Percentiles rank a stretch among this genome's conserved stretches.
Evolutionary conservation across 1,140 invertebrate species (phyloP).

Genomic region (Gyrodactylus salaris): DNA sequence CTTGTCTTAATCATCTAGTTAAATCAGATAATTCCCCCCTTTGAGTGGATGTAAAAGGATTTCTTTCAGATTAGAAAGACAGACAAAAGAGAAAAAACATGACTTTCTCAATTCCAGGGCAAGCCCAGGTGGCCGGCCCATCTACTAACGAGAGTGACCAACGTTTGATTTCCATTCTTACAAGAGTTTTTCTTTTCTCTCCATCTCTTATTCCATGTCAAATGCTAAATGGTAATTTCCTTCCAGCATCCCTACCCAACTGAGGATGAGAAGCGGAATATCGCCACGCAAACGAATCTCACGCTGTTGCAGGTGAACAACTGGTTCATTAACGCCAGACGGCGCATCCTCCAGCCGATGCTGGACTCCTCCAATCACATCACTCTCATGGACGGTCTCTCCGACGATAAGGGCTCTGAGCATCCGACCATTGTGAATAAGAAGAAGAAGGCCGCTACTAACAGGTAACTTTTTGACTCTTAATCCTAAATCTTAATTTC

Average conservation of each 20-base stretch:
- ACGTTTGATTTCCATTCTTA: no score
- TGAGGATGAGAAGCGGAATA: constrained; percentile 55
- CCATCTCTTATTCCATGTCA: no score
- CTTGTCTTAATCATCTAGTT: no score
- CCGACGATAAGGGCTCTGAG: background rate
- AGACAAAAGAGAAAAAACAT: no score
- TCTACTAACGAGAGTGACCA: no score
- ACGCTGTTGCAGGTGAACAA: constrained; percentile 31
- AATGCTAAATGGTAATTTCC: no score
- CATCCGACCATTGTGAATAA: constrained; percentile 2
- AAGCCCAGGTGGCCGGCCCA: no score
- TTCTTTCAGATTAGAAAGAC: no score
- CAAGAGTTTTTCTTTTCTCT: no score
- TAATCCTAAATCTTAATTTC: background rate
- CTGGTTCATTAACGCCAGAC: constrained; percentile 51
- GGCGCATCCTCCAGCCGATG: constrained; percentile 62
- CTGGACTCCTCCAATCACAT: constrained; percentile 17
- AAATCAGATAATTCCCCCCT: no score
- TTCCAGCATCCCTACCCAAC: constrained; percentile 46
- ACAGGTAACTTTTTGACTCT: background rate
- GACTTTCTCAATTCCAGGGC: no score
- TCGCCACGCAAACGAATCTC: constrained; percentile 42
- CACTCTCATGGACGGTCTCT: background rate
- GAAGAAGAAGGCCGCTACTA: constrained; percentile 5
- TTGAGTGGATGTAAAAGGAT: no score